phyloP scores from a whole-genome alignment of 2,797 vertebrate genomes.

The Tinamus major region DNA sequence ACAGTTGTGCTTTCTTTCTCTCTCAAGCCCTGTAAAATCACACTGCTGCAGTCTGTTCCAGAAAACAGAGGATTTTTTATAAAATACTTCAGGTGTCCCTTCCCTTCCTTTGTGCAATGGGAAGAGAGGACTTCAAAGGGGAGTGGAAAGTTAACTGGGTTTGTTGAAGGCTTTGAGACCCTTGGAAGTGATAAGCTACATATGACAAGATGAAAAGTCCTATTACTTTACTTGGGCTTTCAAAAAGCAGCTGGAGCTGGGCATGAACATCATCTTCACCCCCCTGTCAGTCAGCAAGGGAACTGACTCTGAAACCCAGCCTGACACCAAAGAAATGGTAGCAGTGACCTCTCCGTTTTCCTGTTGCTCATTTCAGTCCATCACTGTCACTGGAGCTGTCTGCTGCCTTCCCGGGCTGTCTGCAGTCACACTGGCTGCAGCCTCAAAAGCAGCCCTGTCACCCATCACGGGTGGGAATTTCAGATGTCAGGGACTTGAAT shows the following conservation, averaged over 20 bases:
- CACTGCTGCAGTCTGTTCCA: background rate
- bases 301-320: background rate
- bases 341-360: background rate
- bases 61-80: background rate
- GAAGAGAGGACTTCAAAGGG: background rate
- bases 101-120: background rate
- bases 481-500: background rate
- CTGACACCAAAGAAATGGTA: no score
- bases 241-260: background rate
- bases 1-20: background rate
- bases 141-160: background rate
- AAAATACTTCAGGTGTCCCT: background rate
- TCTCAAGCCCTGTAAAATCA: background rate
- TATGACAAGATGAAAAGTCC: background rate
- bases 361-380: background rate
- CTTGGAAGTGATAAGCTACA: background rate
- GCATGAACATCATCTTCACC: background rate
- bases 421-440: background rate
- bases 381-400: rapidly evolving
- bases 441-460: background rate
- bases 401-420: background rate
- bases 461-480: background rate
- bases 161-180: background rate
- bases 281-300: background rate
- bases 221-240: background rate